Percentiles rank a stretch among this genome's conserved stretches.
Conservation (phyloP, 1,140 invertebrate species). For the Scaptodrosophila lebanonensis region DNA sequence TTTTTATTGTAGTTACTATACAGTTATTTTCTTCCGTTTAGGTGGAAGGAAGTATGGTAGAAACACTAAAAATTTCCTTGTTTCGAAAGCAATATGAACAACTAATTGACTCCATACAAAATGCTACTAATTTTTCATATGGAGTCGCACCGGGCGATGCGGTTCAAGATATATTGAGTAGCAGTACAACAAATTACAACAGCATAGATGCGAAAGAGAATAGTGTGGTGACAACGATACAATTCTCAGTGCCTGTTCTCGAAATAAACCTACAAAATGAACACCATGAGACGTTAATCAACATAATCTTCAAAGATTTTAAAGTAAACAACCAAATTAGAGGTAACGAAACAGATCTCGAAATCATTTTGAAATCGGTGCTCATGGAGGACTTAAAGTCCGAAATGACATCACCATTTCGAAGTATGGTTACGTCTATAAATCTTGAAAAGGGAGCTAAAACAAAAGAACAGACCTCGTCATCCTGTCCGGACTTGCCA, state of each 20-base stretch:
- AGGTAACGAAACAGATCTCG: slow-evolving; percentile 81
- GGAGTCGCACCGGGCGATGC: slow-evolving; percentile 20
- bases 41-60: slow-evolving; percentile 88
- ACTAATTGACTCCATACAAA: slow-evolving; percentile 86
- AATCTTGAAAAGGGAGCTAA: slow-evolving; percentile 70
- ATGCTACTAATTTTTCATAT: slow-evolving; percentile 64
- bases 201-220: slow-evolving; percentile 12
- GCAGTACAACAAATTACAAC: slow-evolving; percentile 20
- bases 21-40: slow-evolving; percentile 68
- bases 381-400: slow-evolving; percentile 92
- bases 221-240: slow-evolving; percentile 76
- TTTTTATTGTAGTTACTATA: not conserved
- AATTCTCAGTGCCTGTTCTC: slow-evolving; percentile 85
- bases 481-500: slow-evolving; percentile 89
- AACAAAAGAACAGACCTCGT: slow-evolving; percentile 80
- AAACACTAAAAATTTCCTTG: slow-evolving; percentile 89
- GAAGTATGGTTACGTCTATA: slow-evolving; percentile 88
- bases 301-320: slow-evolving; percentile 90
- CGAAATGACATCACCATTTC: slow-evolving; percentile 85
- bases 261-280: slow-evolving; percentile 86
- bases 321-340: slow-evolving; percentile 84
- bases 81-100: slow-evolving; percentile 93
- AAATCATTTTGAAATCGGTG: slow-evolving; percentile 88
- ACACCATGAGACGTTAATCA: slow-evolving; percentile 80
- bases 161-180: slow-evolving; percentile 23